These are phyloP conservation scores for Papilio elwesi DNA, from an alignment of 2,888 invertebrate species.

Conservation along the genomic window DNA sequence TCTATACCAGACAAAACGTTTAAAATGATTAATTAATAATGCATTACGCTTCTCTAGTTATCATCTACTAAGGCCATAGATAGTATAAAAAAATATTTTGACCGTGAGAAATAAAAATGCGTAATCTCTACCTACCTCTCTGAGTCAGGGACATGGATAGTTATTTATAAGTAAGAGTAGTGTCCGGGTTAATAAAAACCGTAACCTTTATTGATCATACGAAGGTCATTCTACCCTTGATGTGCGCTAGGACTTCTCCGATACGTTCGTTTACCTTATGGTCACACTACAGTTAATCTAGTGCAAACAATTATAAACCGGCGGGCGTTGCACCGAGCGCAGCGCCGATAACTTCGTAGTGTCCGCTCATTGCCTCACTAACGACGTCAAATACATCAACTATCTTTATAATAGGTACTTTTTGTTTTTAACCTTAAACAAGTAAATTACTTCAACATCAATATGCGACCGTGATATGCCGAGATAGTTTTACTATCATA, in stretches of 20 bases:
- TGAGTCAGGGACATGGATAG: neutral
- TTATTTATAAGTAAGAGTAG: too few species aligned
- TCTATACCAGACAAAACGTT: neutral
- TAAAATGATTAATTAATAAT: neutral
- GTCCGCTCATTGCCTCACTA: constrained; percentile 3
- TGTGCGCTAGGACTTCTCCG: constrained; percentile 5
- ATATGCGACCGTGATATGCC: too few species aligned
- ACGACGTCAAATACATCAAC: neutral
- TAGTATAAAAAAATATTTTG: too few species aligned
- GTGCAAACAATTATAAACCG: constrained; percentile 41
- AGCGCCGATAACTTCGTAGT: constrained; percentile 40
- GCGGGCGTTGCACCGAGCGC: constrained; percentile 43
- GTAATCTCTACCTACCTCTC: neutral
- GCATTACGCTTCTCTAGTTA: neutral
- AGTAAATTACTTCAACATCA: too few species aligned
- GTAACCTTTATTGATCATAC: neutral
- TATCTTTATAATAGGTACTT: neutral
- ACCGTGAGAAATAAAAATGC: neutral
- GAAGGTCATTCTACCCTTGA: constrained; percentile 4
- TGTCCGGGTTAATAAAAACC: too few species aligned
- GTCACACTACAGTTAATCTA: constrained; percentile 40
- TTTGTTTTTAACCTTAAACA: neutral
- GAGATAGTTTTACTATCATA: too few species aligned
- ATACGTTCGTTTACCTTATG: constrained; percentile 29
- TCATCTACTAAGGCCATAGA: too few species aligned